Evolutionary conservation across 2,797 vertebrate genomes (phyloP).

Genomic region (Pachyuromys duprasi): DNA sequence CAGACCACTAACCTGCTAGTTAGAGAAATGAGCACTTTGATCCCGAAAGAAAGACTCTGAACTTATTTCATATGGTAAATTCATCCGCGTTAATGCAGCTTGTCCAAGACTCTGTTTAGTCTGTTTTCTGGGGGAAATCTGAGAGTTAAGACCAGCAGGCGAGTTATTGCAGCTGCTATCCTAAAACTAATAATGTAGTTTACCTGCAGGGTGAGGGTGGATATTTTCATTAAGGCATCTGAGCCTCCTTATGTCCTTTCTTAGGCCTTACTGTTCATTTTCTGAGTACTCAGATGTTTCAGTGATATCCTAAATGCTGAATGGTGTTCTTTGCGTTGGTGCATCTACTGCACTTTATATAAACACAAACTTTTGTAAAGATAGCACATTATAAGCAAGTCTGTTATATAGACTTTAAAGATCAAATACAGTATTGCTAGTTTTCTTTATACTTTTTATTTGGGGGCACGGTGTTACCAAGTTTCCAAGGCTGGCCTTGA

Average conservation of each 20-base stretch:
- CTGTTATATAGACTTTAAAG: slow-evolving; percentile 44
- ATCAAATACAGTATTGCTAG: slow-evolving; percentile 6
- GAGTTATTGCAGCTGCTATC: not conserved
- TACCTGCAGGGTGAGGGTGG: not conserved
- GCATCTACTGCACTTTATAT: slow-evolving; percentile 30
- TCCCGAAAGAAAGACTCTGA: slow-evolving; percentile 19
- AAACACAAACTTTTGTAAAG: slow-evolving; percentile 26
- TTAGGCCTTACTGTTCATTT: not conserved
- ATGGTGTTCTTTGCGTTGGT: slow-evolving; percentile 31
- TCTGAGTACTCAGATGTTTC: not conserved
- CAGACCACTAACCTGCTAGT: not conserved
- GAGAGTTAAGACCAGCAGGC: slow-evolving; percentile 16
- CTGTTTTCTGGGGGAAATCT: slow-evolving; percentile 38
- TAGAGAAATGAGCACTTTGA: slow-evolving; percentile 10
- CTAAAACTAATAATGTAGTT: not conserved
- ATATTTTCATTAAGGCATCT: not conserved
- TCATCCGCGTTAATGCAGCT: not conserved
- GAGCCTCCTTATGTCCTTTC: slow-evolving; percentile 8
- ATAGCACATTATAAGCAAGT: slow-evolving; percentile 34
- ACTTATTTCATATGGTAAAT: slow-evolving; percentile 33
- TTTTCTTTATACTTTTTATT: not conserved
- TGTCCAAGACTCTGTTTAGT: slow-evolving; percentile 21
- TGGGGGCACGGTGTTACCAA: not conserved
- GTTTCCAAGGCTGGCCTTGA: not conserved
- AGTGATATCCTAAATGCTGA: slow-evolving; percentile 13